Evolutionary conservation across 2,797 vertebrate genomes (phyloP), one percentile per base, ranked within the genome.

Genomic region (Rhodeus uyekii): DNA sequence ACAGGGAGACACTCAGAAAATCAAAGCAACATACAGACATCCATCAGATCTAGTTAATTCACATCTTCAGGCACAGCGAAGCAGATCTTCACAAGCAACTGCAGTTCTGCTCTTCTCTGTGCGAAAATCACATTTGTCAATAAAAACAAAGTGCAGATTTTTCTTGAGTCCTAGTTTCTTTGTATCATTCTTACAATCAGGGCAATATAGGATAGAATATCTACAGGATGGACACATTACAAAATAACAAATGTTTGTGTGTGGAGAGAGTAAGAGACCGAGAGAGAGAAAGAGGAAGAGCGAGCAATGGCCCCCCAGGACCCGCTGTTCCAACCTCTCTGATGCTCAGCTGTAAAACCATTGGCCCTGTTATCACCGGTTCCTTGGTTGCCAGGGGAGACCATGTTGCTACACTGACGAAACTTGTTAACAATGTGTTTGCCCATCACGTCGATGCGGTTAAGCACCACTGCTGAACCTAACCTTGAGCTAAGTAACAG

Each of bases 371-470:
- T 85, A 80, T 87, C 82, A 55, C 48, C 34, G 60, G 50, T 65
- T 44, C 71, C 63, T 64, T 48, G 80, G 71, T 82, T 78, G 77
- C 76, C 48, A 58, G 19, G 53, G 80, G 58, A 83, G 83, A 84
- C 63, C 46, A 65, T 86, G 69, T 79, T 84, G 77, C 72, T 84
- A 79, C 77, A 48, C 42, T 68, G 69, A 79, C 12, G 27, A 60
- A 84, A 82, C 71, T 68, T 69, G 75, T 85, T 84, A 87, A 76
- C 85, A 77, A 64, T 85, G 34, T 83, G 76, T 77, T 78, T 38
- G 22, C 46, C 50, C 29, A 61, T 55, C 38, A 82, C 72, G 67
- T 78, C 42, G 14, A 77, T 55, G 42, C 16, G 46, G 64, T 78
- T 85, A 61, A 82, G 53, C 34, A 83, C 68, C 42, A 80, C 68